These are phyloP conservation scores for Puffinus mauretanicus DNA, from an alignment of 2,113 vertebrate genomes.

Conservation along the genomic window DNA sequence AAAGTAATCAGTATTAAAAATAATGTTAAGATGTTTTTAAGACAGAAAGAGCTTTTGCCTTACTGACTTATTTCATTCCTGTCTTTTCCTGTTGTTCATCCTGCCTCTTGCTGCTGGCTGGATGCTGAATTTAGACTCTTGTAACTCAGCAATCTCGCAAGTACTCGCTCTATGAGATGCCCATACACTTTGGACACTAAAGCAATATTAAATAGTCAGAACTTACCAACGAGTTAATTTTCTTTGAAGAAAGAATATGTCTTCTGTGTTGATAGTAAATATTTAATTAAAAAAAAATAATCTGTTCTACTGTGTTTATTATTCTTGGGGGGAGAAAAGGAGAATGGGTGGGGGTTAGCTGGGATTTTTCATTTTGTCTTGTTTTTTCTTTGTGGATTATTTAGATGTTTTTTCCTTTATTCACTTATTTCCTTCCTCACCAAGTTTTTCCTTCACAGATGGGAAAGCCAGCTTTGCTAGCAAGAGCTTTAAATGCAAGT, in stretches of 20 bases:
- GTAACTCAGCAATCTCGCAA: background rate
- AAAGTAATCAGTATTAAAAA: background rate
- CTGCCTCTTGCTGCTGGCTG: background rate
- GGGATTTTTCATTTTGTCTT: background rate
- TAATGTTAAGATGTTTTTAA: background rate
- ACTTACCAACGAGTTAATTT: background rate
- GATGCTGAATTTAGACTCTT: background rate
- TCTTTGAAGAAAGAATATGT: background rate
- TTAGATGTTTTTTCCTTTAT: background rate
- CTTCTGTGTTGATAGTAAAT: background rate
- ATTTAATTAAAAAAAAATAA: background rate
- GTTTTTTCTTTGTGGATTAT: background rate
- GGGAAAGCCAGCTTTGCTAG: background rate
- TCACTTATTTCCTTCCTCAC: background rate
- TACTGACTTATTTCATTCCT: accelerated
- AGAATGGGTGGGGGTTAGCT: accelerated
- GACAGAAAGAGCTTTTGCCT: background rate
- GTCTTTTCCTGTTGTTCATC: background rate
- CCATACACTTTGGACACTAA: background rate
- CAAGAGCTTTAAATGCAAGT: background rate
- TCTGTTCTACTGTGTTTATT: background rate
- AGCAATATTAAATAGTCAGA: background rate
- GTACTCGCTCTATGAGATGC: background rate
- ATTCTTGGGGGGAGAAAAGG: background rate
- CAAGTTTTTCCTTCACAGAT: background rate